phyloP scores from a whole-genome alignment of 1,140 invertebrate species.

The Agrypnia vestita region DNA sequence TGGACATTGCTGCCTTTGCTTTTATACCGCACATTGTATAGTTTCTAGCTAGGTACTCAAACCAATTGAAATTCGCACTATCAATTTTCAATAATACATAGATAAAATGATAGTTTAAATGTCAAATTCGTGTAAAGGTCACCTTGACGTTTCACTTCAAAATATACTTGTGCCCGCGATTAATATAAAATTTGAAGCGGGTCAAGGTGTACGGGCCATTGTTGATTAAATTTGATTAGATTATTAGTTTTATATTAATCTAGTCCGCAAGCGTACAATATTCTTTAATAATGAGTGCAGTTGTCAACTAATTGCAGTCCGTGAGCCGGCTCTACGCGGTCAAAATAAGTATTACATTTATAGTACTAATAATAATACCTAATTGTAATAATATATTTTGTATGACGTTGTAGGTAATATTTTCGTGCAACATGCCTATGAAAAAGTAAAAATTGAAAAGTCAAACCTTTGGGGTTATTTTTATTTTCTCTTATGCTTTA shows the following conservation, averaged over 20 bases:
- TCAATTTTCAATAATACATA: constrained; percentile 7
- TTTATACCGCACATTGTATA: no score
- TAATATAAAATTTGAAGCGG: constrained; percentile 23
- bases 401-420: no score
- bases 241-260: neutral
- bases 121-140: constrained; percentile 37
- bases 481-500: no score
- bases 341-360: no score
- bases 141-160: constrained; percentile 39
- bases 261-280: neutral
- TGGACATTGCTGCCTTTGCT: no score
- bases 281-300: neutral
- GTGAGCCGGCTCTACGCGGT: neutral
- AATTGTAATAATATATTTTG: no score
- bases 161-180: constrained; percentile 19
- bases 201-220: neutral
- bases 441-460: no score
- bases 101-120: constrained; percentile 13
- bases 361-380: no score
- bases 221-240: neutral
- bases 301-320: neutral
- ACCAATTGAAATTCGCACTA: neutral
- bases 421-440: no score
- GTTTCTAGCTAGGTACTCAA: no score
- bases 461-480: no score